These are phyloP conservation scores for Oryzias celebensis DNA, from an alignment of 2,113 vertebrate genomes.

Conservation along the genomic window DNA sequence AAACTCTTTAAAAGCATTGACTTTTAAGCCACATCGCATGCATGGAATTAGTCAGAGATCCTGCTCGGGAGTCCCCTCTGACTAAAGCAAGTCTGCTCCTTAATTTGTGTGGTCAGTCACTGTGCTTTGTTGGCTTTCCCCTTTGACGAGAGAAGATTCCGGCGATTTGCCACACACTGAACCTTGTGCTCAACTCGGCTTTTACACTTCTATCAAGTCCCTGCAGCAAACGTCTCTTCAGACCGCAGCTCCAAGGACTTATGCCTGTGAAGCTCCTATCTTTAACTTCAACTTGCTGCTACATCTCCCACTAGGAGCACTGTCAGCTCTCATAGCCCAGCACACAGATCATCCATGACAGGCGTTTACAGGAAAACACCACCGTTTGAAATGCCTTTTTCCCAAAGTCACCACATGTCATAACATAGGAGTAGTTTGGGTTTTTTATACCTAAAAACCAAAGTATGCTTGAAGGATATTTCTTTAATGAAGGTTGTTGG, in stretches of 20 bases:
- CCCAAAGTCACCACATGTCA: no score
- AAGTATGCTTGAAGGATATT: constrained; percentile 1
- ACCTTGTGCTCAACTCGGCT: neutral
- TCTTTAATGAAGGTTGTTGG: constrained; percentile 3
- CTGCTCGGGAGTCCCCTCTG: constrained; percentile 11
- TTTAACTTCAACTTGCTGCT: constrained; percentile 13
- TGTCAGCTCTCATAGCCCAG: constrained; percentile 12
- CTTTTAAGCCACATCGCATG: constrained; percentile 3
- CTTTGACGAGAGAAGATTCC: neutral
- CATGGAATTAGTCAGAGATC: constrained; percentile 39
- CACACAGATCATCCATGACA: constrained; percentile 21
- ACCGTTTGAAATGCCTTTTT: neutral
- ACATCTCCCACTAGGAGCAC: constrained; percentile 17
- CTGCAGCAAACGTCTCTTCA: neutral
- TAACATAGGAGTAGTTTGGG: no score
- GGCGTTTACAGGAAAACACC: constrained; percentile 14
- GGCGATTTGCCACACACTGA: neutral
- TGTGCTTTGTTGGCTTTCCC: neutral
- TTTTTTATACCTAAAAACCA: neutral
- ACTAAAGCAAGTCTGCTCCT: constrained; percentile 8
- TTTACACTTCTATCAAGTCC: neutral
- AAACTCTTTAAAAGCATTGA: constrained; percentile 3
- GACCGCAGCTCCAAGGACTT: neutral
- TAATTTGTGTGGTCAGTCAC: constrained; percentile 16
- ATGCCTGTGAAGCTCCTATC: constrained; percentile 1